Evolutionary conservation across 2,113 vertebrate species (phyloP).

Genomic region (Crotalus viridis): DNA sequence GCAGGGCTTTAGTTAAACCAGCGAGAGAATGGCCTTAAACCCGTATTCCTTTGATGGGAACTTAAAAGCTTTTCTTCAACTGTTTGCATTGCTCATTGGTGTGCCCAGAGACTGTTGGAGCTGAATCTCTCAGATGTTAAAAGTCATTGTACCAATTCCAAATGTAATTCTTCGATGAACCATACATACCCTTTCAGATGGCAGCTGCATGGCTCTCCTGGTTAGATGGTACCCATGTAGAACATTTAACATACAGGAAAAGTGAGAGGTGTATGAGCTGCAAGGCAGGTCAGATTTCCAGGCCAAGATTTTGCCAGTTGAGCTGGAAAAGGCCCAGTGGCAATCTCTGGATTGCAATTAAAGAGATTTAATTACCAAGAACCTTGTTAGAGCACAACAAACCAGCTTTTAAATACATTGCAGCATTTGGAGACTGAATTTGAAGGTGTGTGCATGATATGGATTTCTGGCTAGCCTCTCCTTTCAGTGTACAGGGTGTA

Average conservation of each 20-base stretch:
- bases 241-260: not conserved
- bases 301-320: not conserved
- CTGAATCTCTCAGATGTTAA: not conserved
- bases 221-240: not conserved
- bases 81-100: not conserved
- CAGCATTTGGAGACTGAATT: too few species aligned
- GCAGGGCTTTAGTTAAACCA: too few species aligned
- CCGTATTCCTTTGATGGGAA: not conserved
- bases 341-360: not conserved
- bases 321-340: not conserved
- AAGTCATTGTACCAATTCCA: not conserved
- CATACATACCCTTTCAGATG: not conserved
- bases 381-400: not conserved
- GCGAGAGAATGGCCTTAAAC: not conserved
- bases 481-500: not conserved
- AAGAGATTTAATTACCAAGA: not conserved
- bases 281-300: not conserved
- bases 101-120: not conserved
- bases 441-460: too few species aligned
- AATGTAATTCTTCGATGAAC: not conserved
- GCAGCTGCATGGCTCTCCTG: not conserved
- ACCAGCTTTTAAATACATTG: not conserved
- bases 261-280: not conserved
- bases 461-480: not conserved
- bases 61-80: not conserved